Evolutionary conservation across 1,140 invertebrate species (phyloP), one percentile per base, ranked within the genome.

Genomic region (Maniola jurtina): DNA sequence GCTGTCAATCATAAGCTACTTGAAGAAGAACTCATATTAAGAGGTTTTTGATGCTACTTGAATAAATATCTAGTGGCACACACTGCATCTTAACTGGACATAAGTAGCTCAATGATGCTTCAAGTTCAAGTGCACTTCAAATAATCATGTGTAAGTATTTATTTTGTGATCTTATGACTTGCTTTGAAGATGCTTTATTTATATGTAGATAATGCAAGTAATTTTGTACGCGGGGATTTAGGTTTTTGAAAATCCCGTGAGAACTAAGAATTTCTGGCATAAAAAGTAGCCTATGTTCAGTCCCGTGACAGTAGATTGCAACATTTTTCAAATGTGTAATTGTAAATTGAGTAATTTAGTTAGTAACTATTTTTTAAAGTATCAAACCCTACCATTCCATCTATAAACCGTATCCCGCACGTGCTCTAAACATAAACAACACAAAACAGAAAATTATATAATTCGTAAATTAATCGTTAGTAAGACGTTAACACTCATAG

Each of bases 371-470:
- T 25, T 4, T 25, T 25, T 10, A 47, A 66, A 76, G 61, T 74
- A 74, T 73, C 75, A 77, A 79, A 9, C 50, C 35, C 14, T 13
- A 40, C 55, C 3, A 6, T 8, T 15, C 71, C 33, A 11, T 14
- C 54, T 70, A 70, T 59, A 61, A 15, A 10, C 52, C 62, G 73
- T 59, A 61, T 40, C 16, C 54, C 63, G 73, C 77, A 73, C 78
- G 73, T 80, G 75, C 73, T 70, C 69, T 35, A 67, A 73, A 71
- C 67, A 77, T 76, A 77, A 80, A 80, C 78, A 52, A 52, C 48
- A 16, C 3, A 1, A 52, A 45, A 68, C 63, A 68, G 68, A 60
- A 73, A 76, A 80, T 77, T 76, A 80, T 76, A 77, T 76, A 76
- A 76, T 76, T 77, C 69, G 71, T 76, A 76, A 77, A 75, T 75